These are phyloP conservation scores for Neopelma chrysocephalum DNA, from an alignment of 2,797 vertebrate species.

Conservation along the genomic window DNA sequence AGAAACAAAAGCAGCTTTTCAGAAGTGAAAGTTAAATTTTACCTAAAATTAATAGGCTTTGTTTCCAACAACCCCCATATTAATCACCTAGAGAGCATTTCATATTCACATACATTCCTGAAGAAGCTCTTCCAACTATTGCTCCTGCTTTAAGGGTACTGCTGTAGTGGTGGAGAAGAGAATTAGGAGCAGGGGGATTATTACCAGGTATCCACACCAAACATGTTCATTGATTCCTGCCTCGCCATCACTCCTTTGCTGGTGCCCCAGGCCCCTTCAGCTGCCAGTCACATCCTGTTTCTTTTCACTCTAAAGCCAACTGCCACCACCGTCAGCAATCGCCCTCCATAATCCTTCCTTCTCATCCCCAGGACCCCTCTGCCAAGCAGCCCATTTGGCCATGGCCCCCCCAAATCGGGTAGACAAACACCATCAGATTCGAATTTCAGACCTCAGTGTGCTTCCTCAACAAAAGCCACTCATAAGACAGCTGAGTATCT, in stretches of 20 bases:
- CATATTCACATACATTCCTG: not conserved
- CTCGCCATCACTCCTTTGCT: not conserved
- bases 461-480: not conserved
- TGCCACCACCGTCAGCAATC: not conserved
- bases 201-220: not conserved
- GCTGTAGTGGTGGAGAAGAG: not conserved
- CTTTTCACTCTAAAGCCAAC: not conserved
- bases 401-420: accelerated
- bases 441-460: not conserved
- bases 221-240: not conserved
- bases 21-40: not conserved
- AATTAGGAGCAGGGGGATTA: not conserved
- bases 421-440: accelerated
- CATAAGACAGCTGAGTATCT: not conserved
- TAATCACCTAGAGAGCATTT: not conserved
- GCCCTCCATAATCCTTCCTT: not conserved
- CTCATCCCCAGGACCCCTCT: not conserved
- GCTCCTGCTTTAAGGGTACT: not conserved
- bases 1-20: constrained; percentile 1
- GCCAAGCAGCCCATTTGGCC: not conserved
- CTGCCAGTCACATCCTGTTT: not conserved
- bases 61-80: not conserved
- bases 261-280: not conserved
- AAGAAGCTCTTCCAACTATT: not conserved
- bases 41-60: not conserved